Evolutionary conservation across 2,113 vertebrate species (phyloP).

Genomic region (Epinephelus cyanopodus): DNA sequence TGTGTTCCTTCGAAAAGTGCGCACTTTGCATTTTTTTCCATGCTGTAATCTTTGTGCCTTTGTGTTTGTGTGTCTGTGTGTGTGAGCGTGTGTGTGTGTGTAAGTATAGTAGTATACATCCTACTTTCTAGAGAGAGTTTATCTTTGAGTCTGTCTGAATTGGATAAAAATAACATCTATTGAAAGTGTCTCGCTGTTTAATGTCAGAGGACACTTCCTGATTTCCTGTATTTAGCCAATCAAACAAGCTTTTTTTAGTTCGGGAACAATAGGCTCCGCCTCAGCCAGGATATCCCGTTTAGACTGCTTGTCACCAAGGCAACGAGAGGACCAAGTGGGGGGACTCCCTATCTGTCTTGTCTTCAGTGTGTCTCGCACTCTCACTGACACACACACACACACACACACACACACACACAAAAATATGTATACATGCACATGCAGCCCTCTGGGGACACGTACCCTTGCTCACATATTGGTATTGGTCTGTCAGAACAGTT

Average conservation of each 20-base stretch:
- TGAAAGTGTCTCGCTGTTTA: conserved; percentile 60
- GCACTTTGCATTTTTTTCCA: conserved; percentile 3
- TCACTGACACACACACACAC: neutral
- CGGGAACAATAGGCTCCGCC: conserved; percentile 78
- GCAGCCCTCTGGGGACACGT: conserved; percentile 26
- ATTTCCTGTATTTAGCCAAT: conserved; percentile 78
- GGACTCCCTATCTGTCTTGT: conserved; percentile 40
- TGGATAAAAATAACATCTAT: conserved; percentile 69
- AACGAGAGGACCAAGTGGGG: conserved; percentile 58
- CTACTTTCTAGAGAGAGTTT: conserved; percentile 25
- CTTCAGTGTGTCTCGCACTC: conserved; percentile 3
- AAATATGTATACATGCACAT: conserved; percentile 31
- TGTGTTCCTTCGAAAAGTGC: neutral
- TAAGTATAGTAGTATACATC: conserved; percentile 9
- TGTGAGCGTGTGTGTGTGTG: conserved; percentile 20
- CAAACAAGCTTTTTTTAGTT: conserved; percentile 78
- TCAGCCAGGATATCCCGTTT: conserved; percentile 85
- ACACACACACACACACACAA: conserved; percentile 15
- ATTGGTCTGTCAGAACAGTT: conserved; percentile 51
- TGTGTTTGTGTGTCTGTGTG: conserved; percentile 7
- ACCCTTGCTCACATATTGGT: conserved; percentile 51
- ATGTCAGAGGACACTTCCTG: conserved; percentile 76
- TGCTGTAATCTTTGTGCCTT: neutral
- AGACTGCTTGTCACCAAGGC: conserved; percentile 79
- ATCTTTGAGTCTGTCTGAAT: conserved; percentile 13